Conservation (phyloP, 1,140 invertebrate genomes). For the Cataglyphis hispanica region DNA sequence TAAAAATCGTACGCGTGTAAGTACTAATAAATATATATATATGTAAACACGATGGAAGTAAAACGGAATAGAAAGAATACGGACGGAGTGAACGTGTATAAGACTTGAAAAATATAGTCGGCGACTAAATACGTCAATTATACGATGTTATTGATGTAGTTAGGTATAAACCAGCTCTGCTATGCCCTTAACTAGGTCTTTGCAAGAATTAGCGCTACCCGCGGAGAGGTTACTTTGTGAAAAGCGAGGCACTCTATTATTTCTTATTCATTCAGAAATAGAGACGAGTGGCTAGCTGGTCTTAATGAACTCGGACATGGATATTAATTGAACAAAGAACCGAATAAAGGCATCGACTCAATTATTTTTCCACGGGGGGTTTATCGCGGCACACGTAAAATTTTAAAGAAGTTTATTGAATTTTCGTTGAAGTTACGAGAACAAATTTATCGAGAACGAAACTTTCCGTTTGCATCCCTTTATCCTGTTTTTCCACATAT, state of each 20-base stretch:
- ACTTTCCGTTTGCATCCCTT: neutral
- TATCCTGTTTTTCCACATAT: neutral
- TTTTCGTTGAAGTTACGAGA: neutral
- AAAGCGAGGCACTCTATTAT: neutral
- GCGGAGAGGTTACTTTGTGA: neutral
- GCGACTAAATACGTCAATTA: slow-evolving; percentile 20
- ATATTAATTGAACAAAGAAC: neutral
- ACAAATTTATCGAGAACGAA: neutral
- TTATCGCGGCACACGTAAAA: neutral
- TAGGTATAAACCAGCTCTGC: slow-evolving; percentile 25
- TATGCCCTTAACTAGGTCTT: neutral
- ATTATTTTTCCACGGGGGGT: neutral
- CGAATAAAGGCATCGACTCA: neutral
- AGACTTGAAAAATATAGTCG: neutral
- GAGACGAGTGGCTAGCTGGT: neutral
- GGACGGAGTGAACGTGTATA: neutral
- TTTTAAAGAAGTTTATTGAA: neutral
- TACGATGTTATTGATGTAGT: neutral
- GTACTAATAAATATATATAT: slow-evolving; percentile 3
- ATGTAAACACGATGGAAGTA: neutral
- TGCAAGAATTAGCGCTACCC: neutral
- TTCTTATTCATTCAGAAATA: neutral
- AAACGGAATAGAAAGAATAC: neutral
- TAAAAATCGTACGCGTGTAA: slow-evolving; percentile 18
- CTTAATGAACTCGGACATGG: neutral